Evolutionary conservation across 2,797 vertebrate genomes (phyloP), one percentile per base, ranked within the genome.

Genomic region (Sebastolobus alascanus): DNA sequence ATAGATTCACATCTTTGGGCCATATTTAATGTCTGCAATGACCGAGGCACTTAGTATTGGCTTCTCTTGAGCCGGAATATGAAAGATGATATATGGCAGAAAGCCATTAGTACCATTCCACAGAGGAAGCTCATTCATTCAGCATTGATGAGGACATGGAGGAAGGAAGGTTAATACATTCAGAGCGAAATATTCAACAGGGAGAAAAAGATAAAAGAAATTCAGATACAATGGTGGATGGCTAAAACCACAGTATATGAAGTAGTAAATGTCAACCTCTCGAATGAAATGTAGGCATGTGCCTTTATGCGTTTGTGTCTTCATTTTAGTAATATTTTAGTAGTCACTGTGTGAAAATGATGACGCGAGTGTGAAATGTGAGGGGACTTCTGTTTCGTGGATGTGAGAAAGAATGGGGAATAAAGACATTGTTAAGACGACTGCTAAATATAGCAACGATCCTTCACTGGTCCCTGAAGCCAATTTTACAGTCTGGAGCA

Each of bases 371-470:
- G 55, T 80, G 90, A 84, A 85, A 78, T 83, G 78, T 68, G 70
- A 88, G 67, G 61, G 67, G 79, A 70, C 65, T 79, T 92, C 79
- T 83, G 86, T 92, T 90, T 93, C 43, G 6, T 70, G 46, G 77
- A 83, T 82, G 71, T 85, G 84, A 66, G 74, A 87, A 83, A 75
- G 73, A 87, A 90, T 75, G 68, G 72, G 75, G 79, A 79, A 85
- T 46, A 85, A 84, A 77, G 70, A 68, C 81, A 87, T 93, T 91
- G 91, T 92, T 87, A 84, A 85, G 90, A 92, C 61, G 77, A 89
- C 25, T 85, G 83, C 92, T 95, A 94, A 95, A 95, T 93, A 93
- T 95, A 96, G 92, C 89, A 88, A 50, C 73, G 27, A 83, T 92
- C 85, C 71, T 79, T 88, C 80, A 77, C 85, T 87, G 83, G 87